phyloP scores from a whole-genome alignment of 2,113 vertebrate species.

The Ascaphus truei region DNA sequence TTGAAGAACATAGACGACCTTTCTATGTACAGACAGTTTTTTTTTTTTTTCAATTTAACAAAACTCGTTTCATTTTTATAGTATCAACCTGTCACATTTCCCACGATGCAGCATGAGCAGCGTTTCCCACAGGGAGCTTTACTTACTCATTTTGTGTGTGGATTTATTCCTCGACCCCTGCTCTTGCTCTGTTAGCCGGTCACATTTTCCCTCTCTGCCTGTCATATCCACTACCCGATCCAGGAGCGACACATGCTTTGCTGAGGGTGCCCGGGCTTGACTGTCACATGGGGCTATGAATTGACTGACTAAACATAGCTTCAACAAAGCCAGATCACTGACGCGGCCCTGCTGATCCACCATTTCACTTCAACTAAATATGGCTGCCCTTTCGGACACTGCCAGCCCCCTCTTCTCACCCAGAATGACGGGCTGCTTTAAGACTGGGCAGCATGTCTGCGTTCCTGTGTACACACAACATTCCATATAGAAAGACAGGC shows the following conservation, averaged over 20 bases:
- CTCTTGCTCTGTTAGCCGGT: conserved; percentile 35
- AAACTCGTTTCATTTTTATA: too few relatives aligned
- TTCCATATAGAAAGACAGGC: too few relatives aligned
- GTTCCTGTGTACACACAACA: background rate
- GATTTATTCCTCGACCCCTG: background rate
- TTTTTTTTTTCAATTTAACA: too few relatives aligned
- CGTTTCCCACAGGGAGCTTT: background rate
- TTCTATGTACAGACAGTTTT: too few relatives aligned
- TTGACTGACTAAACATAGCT: conserved; percentile 40
- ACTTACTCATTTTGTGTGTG: conserved; percentile 57
- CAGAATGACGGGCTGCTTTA: background rate
- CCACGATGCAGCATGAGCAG: too few relatives aligned
- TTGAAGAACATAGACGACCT: too few relatives aligned
- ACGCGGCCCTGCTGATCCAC: conserved; percentile 24
- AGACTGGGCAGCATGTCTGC: background rate
- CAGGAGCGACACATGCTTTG: conserved; percentile 17
- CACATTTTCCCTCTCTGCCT: conserved; percentile 51
- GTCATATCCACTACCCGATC: conserved; percentile 25
- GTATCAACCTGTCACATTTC: too few relatives aligned
- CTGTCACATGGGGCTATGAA: conserved; percentile 21
- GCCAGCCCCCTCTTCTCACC: background rate
- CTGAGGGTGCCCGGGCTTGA: conserved; percentile 31
- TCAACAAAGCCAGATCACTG: conserved; percentile 29
- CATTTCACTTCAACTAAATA: background rate
- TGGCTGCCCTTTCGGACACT: background rate